These are phyloP conservation scores for Caenorhabditis sinica DNA, from an alignment of 2,888 invertebrate genomes.

Conservation along the genomic window DNA sequence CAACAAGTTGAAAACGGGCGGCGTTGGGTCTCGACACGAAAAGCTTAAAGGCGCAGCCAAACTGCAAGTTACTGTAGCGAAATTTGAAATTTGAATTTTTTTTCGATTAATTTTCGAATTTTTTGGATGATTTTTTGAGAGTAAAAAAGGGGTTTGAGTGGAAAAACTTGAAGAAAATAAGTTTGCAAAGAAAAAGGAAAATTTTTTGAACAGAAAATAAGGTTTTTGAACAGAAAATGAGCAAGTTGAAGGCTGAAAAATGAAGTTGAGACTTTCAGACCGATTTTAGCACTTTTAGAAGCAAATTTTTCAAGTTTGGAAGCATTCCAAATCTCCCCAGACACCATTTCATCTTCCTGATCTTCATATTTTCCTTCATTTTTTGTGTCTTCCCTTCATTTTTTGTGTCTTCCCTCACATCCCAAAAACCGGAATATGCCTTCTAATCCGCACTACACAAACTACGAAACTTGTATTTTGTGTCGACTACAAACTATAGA, in stretches of 20 bases:
- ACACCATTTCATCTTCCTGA: conserved; percentile 4
- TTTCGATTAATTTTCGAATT: neutral
- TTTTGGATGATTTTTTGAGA: conserved; percentile 3
- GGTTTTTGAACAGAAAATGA: neutral
- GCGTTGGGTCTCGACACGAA: conserved; percentile 37
- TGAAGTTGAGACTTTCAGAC: neutral
- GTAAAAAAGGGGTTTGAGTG: too few species aligned
- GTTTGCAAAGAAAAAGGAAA: too few species aligned
- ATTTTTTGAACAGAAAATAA: conserved; percentile 3
- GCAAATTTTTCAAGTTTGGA: too few species aligned
- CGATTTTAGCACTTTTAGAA: too few species aligned
- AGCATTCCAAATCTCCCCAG: too few species aligned
- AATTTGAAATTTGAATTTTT: conserved; percentile 13
- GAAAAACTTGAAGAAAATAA: too few species aligned
- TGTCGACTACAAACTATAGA: conserved; percentile 48
- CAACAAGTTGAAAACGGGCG: too few species aligned
- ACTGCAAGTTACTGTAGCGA: conserved; percentile 47
- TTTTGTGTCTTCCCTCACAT: too few species aligned
- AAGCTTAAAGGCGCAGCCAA: conserved; percentile 30
- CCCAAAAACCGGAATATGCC: neutral
- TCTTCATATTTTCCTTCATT: neutral
- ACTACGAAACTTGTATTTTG: conserved; percentile 10
- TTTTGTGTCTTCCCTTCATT: neutral
- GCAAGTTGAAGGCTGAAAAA: neutral
- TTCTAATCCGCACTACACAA: neutral